Percentiles rank a stretch among this genome's conserved stretches.
phyloP scores from a whole-genome alignment of 2,797 vertebrate genomes.

The Dromococcyx pavoninus region DNA sequence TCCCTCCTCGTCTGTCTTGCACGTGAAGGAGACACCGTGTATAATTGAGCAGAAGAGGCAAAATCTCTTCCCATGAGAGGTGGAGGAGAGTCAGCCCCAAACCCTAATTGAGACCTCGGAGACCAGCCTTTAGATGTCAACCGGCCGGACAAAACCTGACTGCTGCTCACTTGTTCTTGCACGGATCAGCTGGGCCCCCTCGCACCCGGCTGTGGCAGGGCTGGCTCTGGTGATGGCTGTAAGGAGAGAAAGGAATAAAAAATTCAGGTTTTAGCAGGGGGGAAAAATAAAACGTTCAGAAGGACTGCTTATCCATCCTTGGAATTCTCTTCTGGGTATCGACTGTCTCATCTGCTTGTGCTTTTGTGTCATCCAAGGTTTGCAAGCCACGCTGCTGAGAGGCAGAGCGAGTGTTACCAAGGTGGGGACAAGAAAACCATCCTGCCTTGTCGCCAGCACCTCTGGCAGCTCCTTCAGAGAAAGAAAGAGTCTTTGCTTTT shows the following conservation, averaged over 20 bases:
- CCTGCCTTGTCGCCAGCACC: neutral
- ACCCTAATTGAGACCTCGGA: constrained; percentile 58
- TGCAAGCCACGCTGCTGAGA: neutral
- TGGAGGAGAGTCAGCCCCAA: neutral
- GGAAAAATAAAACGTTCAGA: neutral
- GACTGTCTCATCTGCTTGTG: fast-evolving
- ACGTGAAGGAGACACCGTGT: neutral
- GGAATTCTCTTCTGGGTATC: neutral
- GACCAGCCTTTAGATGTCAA: neutral
- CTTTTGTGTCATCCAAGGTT: neutral
- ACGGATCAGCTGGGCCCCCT: neutral
- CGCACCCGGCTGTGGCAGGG: neutral
- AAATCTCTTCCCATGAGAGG: constrained; percentile 27
- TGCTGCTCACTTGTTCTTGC: neutral
- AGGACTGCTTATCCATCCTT: neutral
- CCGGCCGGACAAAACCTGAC: neutral
- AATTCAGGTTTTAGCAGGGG: neutral
- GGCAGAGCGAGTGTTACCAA: neutral
- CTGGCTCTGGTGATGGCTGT: neutral
- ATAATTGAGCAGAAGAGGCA: constrained; percentile 37
- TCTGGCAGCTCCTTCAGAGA: neutral
- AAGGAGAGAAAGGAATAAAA: neutral
- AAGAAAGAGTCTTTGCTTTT: neutral
- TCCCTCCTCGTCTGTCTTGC: neutral
- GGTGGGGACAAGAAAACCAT: neutral